These are phyloP conservation scores for Zonitis immaculata DNA, from an alignment of 2,888 invertebrate species.

Conservation along the genomic window DNA sequence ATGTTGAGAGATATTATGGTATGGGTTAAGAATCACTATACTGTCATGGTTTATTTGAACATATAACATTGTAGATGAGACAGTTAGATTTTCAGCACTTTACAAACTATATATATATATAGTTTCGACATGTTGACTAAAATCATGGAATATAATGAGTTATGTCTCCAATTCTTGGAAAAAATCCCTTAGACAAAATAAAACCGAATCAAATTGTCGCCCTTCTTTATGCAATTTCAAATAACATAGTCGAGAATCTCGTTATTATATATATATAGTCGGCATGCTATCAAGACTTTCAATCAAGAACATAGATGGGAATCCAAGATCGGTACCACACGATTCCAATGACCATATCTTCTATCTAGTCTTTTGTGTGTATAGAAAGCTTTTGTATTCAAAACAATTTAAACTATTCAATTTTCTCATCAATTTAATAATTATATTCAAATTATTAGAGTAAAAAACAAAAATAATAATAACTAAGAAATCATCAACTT, in stretches of 20 bases:
- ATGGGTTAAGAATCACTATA: neutral
- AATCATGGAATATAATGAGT: slow-evolving; percentile 15
- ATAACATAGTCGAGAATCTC: neutral
- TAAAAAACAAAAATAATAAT: neutral
- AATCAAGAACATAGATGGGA: slow-evolving; percentile 24
- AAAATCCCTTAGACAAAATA: neutral
- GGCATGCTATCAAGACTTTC: slow-evolving; percentile 12
- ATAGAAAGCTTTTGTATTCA: too few relatives aligned
- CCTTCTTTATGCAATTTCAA: neutral
- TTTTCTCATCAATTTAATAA: neutral
- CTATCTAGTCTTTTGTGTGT: slow-evolving; percentile 28
- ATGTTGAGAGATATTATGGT: neutral
- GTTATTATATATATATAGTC: too few relatives aligned
- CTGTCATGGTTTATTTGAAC: slow-evolving; percentile 22
- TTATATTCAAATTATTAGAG: neutral
- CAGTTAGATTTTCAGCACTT: slow-evolving; percentile 6
- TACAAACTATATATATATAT: too few relatives aligned
- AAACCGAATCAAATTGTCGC: neutral
- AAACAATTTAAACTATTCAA: too few relatives aligned
- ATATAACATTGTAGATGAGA: neutral
- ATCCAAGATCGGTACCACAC: slow-evolving; percentile 27
- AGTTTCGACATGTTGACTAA: slow-evolving; percentile 21
- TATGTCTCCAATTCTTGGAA: too few relatives aligned
- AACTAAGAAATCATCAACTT: neutral
- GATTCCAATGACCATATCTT: slow-evolving; percentile 36